These are phyloP conservation scores for Grammatotria lemairii DNA, from an alignment of 2,113 vertebrate genomes.

Conservation along the genomic window DNA sequence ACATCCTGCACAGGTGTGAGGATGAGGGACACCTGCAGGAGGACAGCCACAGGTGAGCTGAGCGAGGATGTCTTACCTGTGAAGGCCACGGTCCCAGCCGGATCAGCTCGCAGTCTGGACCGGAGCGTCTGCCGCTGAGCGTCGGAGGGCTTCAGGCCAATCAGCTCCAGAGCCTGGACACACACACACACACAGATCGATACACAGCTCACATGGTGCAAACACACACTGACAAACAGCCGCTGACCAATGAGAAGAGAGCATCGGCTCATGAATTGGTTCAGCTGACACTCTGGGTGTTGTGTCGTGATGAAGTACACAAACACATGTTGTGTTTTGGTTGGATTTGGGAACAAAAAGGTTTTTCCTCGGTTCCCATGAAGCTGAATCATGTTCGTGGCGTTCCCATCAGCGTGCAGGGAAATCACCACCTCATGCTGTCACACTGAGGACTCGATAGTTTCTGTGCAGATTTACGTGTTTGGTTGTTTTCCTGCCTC, in stretches of 20 bases:
- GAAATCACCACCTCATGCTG: background rate
- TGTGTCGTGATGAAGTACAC: background rate
- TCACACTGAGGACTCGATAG: background rate
- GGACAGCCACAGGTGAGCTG: background rate
- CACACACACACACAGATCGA: background rate
- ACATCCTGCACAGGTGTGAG: background rate
- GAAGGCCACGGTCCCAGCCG: constrained; percentile 76
- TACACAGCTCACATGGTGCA: background rate
- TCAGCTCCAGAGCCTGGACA: constrained; percentile 79
- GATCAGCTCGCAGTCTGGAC: constrained; percentile 76
- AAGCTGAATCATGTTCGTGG: background rate
- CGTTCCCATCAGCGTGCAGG: background rate
- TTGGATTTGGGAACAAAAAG: background rate
- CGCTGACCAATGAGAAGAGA: background rate
- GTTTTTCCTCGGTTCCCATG: background rate
- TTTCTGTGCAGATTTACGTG: background rate
- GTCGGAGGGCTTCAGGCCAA: constrained; percentile 80
- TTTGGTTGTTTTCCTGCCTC: background rate
- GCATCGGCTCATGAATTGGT: background rate
- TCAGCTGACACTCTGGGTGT: background rate
- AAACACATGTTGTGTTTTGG: background rate
- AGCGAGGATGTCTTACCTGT: constrained; percentile 70
- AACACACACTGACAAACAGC: background rate
- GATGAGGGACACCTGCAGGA: background rate
- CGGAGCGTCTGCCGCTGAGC: constrained; percentile 76